Conservation (phyloP, 2,113 vertebrate genomes). For the Pachyramphus minor region DNA sequence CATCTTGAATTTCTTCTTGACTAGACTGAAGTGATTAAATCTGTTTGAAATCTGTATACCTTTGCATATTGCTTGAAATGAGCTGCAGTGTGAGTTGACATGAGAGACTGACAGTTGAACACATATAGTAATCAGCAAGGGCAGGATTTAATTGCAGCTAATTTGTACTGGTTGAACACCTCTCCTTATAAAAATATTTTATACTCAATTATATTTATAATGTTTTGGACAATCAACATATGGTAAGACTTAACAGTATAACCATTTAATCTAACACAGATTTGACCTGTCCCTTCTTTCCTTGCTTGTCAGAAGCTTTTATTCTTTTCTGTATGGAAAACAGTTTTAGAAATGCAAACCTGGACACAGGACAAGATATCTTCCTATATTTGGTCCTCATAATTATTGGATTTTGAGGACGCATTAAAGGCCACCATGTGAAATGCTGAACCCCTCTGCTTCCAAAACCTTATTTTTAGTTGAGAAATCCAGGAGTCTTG, state of each 20-base stretch:
- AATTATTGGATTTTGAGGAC: neutral
- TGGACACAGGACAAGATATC: neutral
- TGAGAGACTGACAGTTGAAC: slow-evolving; percentile 13
- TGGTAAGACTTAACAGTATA: slow-evolving; percentile 1
- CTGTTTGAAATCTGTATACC: neutral
- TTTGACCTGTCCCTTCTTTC: neutral
- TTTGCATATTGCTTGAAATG: slow-evolving; percentile 2
- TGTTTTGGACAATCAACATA: slow-evolving; percentile 23
- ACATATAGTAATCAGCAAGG: neutral
- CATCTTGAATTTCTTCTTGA: accelerated
- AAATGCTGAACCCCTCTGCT: neutral
- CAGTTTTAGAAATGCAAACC: neutral
- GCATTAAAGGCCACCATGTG: neutral
- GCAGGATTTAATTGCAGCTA: slow-evolving; percentile 40
- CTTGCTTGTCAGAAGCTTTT: slow-evolving; percentile 22
- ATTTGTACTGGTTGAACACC: slow-evolving; percentile 55
- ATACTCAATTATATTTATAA: slow-evolving; percentile 26
- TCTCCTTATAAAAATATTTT: neutral
- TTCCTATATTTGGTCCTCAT: neutral
- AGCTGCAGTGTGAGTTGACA: neutral
- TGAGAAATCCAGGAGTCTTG: neutral
- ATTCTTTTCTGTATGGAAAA: neutral
- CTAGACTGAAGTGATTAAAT: neutral
- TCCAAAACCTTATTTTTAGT: neutral
- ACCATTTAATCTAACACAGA: slow-evolving; percentile 20